Conservation (phyloP, 2,113 vertebrate species). For the Cavia aperea region DNA sequence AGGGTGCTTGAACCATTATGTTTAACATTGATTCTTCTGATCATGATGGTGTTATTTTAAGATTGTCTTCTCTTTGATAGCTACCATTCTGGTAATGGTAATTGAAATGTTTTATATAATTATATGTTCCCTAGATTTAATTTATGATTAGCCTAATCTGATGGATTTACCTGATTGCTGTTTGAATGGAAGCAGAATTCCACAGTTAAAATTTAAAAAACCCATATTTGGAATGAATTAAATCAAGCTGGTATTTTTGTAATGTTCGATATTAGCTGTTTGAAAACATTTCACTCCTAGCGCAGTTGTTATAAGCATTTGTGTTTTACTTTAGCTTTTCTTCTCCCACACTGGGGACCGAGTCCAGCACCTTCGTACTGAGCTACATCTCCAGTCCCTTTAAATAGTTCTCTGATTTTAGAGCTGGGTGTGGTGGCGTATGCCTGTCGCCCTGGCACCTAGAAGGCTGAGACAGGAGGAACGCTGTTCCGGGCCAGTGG, state of each 20-base stretch:
- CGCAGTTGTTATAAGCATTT: conserved; percentile 13
- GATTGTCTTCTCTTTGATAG: not conserved
- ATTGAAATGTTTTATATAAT: conserved; percentile 36
- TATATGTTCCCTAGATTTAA: conserved; percentile 31
- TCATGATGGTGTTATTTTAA: not conserved
- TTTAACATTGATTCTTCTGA: not conserved
- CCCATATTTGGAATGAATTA: not conserved
- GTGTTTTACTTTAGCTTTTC: not conserved
- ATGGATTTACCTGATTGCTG: conserved; percentile 30
- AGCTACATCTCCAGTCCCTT: not conserved
- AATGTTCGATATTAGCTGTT: conserved; percentile 3
- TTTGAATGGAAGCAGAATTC: conserved; percentile 23
- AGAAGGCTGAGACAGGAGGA: not conserved
- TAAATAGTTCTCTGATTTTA: not conserved
- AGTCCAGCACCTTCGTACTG: not conserved
- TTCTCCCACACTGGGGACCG: not conserved
- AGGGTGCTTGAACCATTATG: not conserved
- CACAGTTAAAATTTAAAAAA: conserved; percentile 31
- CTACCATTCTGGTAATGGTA: conserved; percentile 33
- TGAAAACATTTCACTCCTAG: not conserved
- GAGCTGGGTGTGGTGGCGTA: not conserved
- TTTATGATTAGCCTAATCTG: conserved; percentile 36
- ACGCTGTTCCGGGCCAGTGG: not conserved
- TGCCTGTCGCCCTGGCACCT: not conserved
- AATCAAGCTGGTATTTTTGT: conserved; percentile 33